Evolutionary conservation across 92 coral and sea anemone genomes (phyloP), one percentile per base, ranked within the genome.

Genomic region (Palythoa heliodiscus): DNA sequence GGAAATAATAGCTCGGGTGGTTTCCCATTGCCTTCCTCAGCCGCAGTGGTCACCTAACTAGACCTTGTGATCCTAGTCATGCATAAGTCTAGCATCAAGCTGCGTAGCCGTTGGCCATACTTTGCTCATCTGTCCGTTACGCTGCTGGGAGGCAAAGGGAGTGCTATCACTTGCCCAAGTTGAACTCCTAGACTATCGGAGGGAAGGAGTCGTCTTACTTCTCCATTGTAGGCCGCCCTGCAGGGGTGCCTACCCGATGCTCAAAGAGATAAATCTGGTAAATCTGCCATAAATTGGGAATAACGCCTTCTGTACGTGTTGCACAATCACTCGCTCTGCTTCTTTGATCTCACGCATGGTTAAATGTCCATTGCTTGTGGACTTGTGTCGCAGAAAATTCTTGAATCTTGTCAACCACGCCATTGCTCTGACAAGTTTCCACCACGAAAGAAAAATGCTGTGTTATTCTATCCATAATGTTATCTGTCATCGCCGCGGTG

Each of bases 11-110:
- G 68, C 54, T 20, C 72, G 60, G 84, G 69, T 78, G 84, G 84
- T 78, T 78, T 57, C 84, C 66, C 71, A 52, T 78, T 78, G 84
- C 84, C 70, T 78, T 78, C 55, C 84, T 78, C 84, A 57, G 72
- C 72, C 71, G 37, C 71, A 78, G 75, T 40, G 53, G 53, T 19
- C 52, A 16, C 22, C 75, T 71, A 15, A 39, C 54, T 71, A 54
- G 75, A 15, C 75, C 50, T 71, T n/a, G 29, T 63, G 69, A 20
- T n/a, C 69, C 67, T 60, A 16, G 67, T 60, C 67, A 16, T 60
- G 19, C 20, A 60, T 60, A 60, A 15, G 67, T 60, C 67, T 17
- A 60, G 67, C 22, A 60, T 60, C 67, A 60, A 60, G 69, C 69
- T 69, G 73, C 43, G 47, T 24, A 69, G 16, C 73, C 73, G 15